These are phyloP conservation scores for Anthopleura sola DNA, from an alignment of 64 coral and sea anemone genomes.

Conservation along the genomic window DNA sequence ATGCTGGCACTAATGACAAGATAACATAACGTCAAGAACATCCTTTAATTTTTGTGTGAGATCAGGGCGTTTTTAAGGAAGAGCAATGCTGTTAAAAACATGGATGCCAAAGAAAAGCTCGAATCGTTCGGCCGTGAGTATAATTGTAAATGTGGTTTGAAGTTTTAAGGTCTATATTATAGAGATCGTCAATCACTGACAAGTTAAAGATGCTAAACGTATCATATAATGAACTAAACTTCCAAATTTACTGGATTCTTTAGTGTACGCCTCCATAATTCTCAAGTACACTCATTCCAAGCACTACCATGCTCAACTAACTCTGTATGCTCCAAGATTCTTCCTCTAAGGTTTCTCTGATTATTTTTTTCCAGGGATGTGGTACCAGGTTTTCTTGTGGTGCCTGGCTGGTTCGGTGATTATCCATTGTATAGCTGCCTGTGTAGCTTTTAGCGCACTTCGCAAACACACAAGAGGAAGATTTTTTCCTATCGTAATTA, in stretches of 20 bases:
- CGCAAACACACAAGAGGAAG: slow-evolving; percentile 74
- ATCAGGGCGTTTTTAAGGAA: neutral
- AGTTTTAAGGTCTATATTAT: neutral
- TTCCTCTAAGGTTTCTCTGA: neutral
- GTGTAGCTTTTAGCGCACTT: slow-evolving; percentile 75
- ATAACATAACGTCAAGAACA: neutral
- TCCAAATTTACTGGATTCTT: neutral
- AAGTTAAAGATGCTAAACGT: neutral
- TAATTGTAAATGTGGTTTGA: neutral
- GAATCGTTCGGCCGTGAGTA: slow-evolving; percentile 23
- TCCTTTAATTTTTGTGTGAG: neutral
- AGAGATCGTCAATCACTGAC: neutral
- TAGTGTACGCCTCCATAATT: neutral
- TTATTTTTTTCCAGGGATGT: slow-evolving; percentile 79
- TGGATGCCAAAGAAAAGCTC: slow-evolving; percentile 31
- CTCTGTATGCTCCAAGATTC: neutral
- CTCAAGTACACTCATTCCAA: neutral
- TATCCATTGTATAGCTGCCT: slow-evolving; percentile 91
- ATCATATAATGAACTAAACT: neutral
- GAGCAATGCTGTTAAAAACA: slow-evolving; percentile 15
- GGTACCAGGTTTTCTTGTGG: slow-evolving; percentile 96
- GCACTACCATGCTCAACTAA: neutral
- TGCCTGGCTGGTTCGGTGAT: slow-evolving; percentile 94
- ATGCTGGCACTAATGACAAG: neutral
- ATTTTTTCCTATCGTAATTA: slow-evolving; percentile 81